A percentile compares a stretch with the other conserved stretches of the same genome.
Evolutionary conservation across 2,888 invertebrate genomes (phyloP).

Genomic region (Apotomis capreana): DNA sequence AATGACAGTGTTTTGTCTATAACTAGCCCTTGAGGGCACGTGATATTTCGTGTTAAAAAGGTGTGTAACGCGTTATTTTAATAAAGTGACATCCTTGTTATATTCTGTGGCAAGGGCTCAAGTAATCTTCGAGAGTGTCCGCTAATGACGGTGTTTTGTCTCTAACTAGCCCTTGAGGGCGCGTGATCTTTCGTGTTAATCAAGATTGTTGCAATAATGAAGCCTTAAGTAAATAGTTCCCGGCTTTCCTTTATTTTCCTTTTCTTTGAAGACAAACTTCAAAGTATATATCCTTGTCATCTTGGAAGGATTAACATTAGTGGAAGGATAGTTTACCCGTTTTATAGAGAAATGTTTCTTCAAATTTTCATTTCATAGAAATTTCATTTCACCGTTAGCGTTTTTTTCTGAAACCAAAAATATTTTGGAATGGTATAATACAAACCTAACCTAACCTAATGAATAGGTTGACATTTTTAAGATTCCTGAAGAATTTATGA

Average conservation of each 20-base stretch:
- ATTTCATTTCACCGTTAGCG: too few species aligned
- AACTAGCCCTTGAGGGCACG: conserved; percentile 13
- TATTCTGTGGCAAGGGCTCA: conserved; percentile 21
- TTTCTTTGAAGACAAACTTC: neutral
- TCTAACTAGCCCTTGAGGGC: conserved; percentile 23
- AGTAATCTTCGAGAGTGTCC: conserved; percentile 36
- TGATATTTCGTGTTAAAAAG: too few species aligned
- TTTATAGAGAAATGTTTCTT: too few species aligned
- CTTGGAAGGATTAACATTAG: too few species aligned
- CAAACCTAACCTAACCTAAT: too few species aligned
- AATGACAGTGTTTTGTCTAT: conserved; percentile 33
- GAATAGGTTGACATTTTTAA: too few species aligned
- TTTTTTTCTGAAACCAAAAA: too few species aligned
- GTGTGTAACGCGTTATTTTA: neutral
- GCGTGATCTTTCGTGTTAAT: conserved; percentile 18
- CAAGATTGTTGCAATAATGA: conserved; percentile 10
- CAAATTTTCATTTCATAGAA: too few species aligned
- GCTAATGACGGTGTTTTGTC: conserved; percentile 35
- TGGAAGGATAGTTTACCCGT: too few species aligned
- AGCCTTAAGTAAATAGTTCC: neutral
- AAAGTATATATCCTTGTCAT: too few species aligned
- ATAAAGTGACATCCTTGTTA: neutral
- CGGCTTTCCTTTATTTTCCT: neutral
- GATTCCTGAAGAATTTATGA: too few species aligned
- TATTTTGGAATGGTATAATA: too few species aligned